phyloP scores from a whole-genome alignment of 1,140 invertebrate species.

The Hylaeus anthracinus region DNA sequence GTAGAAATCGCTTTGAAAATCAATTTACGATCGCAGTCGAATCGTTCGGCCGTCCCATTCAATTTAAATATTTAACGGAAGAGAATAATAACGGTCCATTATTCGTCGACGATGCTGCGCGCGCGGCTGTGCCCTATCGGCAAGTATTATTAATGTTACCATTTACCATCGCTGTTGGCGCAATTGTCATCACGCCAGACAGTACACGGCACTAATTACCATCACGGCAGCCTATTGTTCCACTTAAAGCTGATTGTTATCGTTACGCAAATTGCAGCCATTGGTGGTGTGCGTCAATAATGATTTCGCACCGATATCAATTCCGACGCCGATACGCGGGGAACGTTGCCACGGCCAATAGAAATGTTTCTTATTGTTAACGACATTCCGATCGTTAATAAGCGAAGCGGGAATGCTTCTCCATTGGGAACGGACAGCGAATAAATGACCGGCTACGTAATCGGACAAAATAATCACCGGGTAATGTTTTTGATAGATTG shows the following conservation, averaged over 20 bases:
- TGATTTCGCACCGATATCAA: slow-evolving; percentile 67
- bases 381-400: slow-evolving; percentile 48
- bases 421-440: slow-evolving; percentile 24
- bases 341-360: not conserved
- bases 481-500: slow-evolving; percentile 38
- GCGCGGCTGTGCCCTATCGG: slow-evolving; percentile 33
- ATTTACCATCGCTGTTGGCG: slow-evolving; percentile 60
- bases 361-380: slow-evolving; percentile 42
- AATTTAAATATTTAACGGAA: slow-evolving; percentile 54
- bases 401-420: slow-evolving; percentile 29
- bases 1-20: slow-evolving; percentile 36
- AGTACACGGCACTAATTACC: slow-evolving; percentile 65
- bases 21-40: slow-evolving; percentile 24
- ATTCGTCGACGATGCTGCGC: slow-evolving; percentile 1
- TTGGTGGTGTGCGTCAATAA: slow-evolving; percentile 59
- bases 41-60: slow-evolving; percentile 21
- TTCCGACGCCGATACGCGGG: slow-evolving; percentile 23
- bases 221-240: slow-evolving; percentile 66
- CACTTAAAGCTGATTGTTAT: slow-evolving; percentile 67
- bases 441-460: slow-evolving; percentile 42
- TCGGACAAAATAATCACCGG: slow-evolving; percentile 42
- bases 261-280: slow-evolving; percentile 68
- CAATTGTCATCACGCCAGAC: slow-evolving; percentile 67
- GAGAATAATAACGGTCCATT: slow-evolving; percentile 46
- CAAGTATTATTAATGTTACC: slow-evolving; percentile 64